phyloP scores from a whole-genome alignment of 2,797 vertebrate species.

The Chloroceryle amazona region DNA sequence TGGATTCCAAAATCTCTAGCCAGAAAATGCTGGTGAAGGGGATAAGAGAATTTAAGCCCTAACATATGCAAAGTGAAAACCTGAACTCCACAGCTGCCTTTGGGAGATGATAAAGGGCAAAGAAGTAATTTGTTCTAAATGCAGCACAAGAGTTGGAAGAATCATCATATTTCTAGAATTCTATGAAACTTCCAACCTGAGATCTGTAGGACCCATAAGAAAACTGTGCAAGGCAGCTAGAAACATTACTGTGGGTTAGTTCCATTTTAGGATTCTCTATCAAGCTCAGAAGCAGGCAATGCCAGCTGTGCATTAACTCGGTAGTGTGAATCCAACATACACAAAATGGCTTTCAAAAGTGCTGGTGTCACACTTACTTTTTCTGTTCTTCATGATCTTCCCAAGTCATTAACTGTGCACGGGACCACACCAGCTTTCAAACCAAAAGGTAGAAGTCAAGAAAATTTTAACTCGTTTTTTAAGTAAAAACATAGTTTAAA shows the following conservation, averaged over 20 bases:
- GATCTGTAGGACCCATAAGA: background rate
- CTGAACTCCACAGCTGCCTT: background rate
- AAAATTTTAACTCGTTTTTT: background rate
- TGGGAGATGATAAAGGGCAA: background rate
- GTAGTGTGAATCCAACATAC: background rate
- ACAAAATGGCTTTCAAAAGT: background rate
- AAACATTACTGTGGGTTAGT: background rate
- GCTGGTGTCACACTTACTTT: background rate
- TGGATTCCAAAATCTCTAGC: background rate
- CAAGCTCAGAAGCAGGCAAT: background rate
- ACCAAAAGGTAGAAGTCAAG: background rate
- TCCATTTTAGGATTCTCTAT: background rate
- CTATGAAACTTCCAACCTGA: background rate
- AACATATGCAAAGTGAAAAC: background rate
- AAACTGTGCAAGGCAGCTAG: background rate
- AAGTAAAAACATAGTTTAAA: background rate
- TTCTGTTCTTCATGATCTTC: background rate
- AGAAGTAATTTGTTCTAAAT: background rate
- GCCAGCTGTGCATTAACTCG: background rate
- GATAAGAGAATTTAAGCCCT: background rate
- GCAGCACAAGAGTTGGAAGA: background rate
- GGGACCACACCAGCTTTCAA: background rate
- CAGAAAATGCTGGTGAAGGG: background rate
- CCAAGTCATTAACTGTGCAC: background rate
- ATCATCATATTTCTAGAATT: background rate